Conservation (phyloP, 2,797 vertebrate species). For the Sylvilagus floridanus region DNA sequence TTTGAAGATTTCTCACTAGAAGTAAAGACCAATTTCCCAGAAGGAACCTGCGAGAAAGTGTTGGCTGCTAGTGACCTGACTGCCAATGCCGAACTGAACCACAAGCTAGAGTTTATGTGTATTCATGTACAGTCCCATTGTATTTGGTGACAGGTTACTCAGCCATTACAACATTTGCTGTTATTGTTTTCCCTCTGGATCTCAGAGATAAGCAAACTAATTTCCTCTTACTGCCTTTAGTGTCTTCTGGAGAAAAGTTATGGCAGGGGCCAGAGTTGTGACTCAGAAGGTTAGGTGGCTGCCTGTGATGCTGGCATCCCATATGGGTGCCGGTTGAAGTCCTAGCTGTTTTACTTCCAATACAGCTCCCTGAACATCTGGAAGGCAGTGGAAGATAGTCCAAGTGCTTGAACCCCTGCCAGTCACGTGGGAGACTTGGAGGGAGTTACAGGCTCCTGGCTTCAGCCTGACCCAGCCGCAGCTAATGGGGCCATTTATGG, state of each 20-base stretch:
- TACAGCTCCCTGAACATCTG: too few species aligned
- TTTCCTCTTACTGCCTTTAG: slow-evolving; percentile 44
- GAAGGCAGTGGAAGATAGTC: too few species aligned
- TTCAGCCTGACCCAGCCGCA: too few species aligned
- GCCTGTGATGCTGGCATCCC: too few species aligned
- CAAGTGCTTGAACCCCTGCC: too few species aligned
- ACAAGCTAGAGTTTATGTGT: background rate
- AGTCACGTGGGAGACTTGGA: too few species aligned
- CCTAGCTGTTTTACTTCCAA: too few species aligned
- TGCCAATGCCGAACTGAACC: background rate
- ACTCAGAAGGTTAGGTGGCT: too few species aligned
- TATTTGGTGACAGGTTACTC: background rate
- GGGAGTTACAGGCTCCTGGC: too few species aligned
- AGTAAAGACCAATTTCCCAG: slow-evolving; percentile 18
- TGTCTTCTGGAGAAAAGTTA: slow-evolving; percentile 90
- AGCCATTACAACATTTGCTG: background rate
- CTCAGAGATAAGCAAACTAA: background rate
- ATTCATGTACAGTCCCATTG: background rate
- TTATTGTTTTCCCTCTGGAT: slow-evolving; percentile 29
- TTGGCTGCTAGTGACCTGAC: background rate
- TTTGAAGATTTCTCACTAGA: slow-evolving; percentile 37
- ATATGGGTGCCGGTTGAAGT: too few species aligned
- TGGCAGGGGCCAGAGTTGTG: slow-evolving; percentile 84
- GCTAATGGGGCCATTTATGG: too few species aligned
- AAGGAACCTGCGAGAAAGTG: background rate